Conservation (phyloP, 1,140 invertebrate genomes). For the Pygmarrhopalites habei region DNA sequence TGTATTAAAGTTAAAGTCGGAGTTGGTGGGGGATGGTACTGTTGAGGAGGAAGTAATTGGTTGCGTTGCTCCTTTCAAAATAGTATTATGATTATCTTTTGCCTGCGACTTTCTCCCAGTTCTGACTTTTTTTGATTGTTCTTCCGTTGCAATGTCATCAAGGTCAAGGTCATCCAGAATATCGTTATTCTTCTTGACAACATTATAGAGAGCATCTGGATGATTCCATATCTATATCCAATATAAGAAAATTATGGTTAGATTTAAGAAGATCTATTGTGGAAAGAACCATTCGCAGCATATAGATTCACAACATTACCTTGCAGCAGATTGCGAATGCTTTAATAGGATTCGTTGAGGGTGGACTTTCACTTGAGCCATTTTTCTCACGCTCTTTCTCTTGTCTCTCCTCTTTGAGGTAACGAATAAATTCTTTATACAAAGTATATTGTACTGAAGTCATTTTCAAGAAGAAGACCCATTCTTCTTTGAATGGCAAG, state of each 20-base stretch:
- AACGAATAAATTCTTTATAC: conserved; percentile 75
- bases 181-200: conserved; percentile 37
- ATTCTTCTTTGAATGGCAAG: conserved; percentile 84
- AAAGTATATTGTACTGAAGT: conserved; percentile 76
- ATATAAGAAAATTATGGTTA: no score
- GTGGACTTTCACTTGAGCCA: not conserved
- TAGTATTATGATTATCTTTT: no score
- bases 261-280: no score
- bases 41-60: not conserved
- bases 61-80: no score
- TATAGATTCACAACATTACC: conserved; percentile 93
- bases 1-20: not conserved
- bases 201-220: conserved; percentile 23
- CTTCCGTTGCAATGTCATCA: conserved; percentile 61
- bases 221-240: no score
- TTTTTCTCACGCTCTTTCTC: conserved; percentile 4
- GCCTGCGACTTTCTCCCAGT: not conserved
- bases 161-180: conserved; percentile 73
- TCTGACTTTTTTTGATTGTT: conserved; percentile 35
- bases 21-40: no score
- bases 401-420: conserved; percentile 15
- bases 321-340: conserved; percentile 93
- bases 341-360: conserved; percentile 87
- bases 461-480: conserved; percentile 80
- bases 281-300: no score